phyloP scores from a whole-genome alignment of 2,888 invertebrate genomes.

The Tupiocoris notatus region DNA sequence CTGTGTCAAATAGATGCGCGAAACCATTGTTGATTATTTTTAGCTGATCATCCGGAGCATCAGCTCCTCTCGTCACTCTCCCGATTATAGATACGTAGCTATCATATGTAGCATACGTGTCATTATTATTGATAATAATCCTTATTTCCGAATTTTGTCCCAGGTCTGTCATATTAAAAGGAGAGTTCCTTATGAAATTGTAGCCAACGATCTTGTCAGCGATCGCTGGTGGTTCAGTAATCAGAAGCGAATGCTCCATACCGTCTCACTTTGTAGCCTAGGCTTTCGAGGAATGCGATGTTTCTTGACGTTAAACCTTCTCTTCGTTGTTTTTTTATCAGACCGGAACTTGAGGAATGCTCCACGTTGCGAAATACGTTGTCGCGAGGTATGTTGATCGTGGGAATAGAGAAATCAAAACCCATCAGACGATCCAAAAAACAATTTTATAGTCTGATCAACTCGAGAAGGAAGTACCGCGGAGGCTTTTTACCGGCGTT shows the following conservation, averaged over 20 bases:
- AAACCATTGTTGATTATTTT: background rate
- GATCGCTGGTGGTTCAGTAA: background rate
- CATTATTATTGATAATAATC: background rate
- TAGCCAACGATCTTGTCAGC: background rate
- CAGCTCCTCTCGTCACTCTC: too few species aligned
- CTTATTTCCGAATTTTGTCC: background rate
- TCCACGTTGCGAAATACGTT: too few species aligned
- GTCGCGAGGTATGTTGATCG: too few species aligned
- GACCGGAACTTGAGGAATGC: background rate
- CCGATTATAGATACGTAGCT: background rate
- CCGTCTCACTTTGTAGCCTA: background rate
- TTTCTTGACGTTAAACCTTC: background rate
- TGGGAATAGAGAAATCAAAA: too few species aligned
- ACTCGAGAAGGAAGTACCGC: background rate
- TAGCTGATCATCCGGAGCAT: too few species aligned
- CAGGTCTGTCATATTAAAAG: too few species aligned
- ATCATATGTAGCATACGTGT: background rate
- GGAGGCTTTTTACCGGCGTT: too few species aligned
- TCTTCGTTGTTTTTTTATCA: background rate
- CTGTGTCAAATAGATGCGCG: conserved; percentile 2
- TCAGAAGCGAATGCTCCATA: background rate
- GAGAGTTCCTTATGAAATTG: background rate
- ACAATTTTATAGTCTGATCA: too few species aligned
- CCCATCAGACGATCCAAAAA: too few species aligned
- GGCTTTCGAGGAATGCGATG: background rate